Evolutionary conservation across 2,888 invertebrate genomes (phyloP).

Genomic region (Caenorhabditis plicata): DNA sequence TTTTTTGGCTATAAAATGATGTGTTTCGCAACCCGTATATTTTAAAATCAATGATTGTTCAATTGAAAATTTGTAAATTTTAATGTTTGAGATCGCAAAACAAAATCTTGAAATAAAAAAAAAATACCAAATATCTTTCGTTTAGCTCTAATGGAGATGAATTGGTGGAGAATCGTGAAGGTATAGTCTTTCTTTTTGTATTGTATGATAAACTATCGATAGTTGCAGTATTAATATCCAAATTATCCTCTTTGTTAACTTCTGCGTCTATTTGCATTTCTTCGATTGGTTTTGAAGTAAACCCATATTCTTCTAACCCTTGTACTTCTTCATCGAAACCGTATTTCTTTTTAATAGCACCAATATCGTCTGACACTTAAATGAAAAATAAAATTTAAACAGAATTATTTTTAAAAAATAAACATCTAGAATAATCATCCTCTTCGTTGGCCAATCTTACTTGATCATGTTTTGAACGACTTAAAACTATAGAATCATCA

Average conservation of each 20-base stretch:
- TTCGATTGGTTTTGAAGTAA: neutral
- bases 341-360: constrained; percentile 39
- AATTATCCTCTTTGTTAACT: neutral
- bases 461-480: constrained; percentile 7
- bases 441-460: constrained; percentile 23
- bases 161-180: constrained; percentile 15
- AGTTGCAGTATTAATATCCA: neutral
- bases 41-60: no score
- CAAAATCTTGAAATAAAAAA: no score
- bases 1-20: no score
- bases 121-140: neutral
- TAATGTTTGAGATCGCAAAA: no score
- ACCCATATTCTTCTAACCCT: constrained; percentile 35
- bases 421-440: constrained; percentile 17
- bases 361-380: constrained; percentile 46
- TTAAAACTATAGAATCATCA: constrained; percentile 19
- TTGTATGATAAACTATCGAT: neutral
- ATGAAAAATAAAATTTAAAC: neutral
- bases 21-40: no score
- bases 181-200: constrained; percentile 15
- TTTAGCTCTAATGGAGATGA: constrained; percentile 9
- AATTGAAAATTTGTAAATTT: no score
- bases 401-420: neutral
- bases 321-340: constrained; percentile 20
- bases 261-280: neutral